These are phyloP conservation scores for Metaphire vulgaris DNA, from an alignment of 1,140 invertebrate genomes.

Conservation along the genomic window DNA sequence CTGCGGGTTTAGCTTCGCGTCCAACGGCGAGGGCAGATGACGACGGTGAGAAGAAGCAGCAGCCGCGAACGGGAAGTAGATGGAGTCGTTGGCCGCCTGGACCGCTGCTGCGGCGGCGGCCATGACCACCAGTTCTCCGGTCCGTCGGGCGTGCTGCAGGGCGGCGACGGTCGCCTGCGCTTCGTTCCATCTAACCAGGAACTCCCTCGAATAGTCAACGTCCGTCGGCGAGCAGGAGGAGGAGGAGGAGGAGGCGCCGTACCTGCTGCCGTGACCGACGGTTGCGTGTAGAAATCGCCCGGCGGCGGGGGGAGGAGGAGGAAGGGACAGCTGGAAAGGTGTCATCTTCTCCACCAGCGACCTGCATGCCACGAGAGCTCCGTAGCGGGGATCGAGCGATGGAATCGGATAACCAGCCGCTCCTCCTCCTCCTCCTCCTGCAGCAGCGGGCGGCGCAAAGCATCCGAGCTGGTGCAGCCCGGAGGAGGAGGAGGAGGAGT, in stretches of 20 bases:
- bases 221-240: background rate
- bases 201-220: background rate
- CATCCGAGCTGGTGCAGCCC: slow-evolving; percentile 36
- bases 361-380: background rate
- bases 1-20: background rate
- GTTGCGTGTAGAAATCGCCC: background rate
- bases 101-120: slow-evolving; percentile 18
- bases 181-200: background rate
- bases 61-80: background rate
- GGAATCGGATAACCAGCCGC: slow-evolving; percentile 16
- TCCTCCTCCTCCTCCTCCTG: too few species aligned
- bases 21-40: background rate
- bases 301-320: too few species aligned
- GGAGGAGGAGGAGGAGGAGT: too few species aligned
- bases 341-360: background rate
- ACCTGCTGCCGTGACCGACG: too few species aligned
- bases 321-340: background rate
- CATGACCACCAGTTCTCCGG: background rate
- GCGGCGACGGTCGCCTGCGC: background rate
- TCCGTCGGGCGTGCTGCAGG: background rate
- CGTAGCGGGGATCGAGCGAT: background rate
- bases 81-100: background rate
- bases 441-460: slow-evolving; percentile 21
- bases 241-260: too few species aligned
- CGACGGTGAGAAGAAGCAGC: background rate